phyloP scores from a whole-genome alignment of 35 echinoderm and acorn worm genomes.

The Stichopus chloronotus region DNA sequence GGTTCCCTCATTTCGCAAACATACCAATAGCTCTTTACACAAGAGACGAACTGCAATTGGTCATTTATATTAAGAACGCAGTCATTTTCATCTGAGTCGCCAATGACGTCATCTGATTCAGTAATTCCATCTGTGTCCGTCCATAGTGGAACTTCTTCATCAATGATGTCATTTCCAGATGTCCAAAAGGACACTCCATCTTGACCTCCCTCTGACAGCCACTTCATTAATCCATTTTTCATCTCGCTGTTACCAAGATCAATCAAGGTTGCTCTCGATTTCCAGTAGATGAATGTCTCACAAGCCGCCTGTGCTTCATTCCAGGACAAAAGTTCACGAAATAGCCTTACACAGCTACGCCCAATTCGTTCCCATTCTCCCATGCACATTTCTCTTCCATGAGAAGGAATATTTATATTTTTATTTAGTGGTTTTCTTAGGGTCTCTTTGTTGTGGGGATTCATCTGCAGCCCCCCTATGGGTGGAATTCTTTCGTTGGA shows the following conservation, averaged over 20 bases:
- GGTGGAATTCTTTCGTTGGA: too few species aligned
- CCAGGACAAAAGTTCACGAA: neutral
- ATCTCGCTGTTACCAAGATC: neutral
- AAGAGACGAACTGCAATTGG: neutral
- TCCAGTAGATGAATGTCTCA: neutral
- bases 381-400: neutral
- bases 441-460: too few species aligned
- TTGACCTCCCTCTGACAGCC: neutral
- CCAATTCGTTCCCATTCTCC: neutral
- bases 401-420: too few species aligned
- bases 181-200: neutral
- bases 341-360: neutral
- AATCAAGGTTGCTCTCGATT: neutral
- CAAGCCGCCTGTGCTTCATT: neutral
- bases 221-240: neutral
- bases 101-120: neutral
- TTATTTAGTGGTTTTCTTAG: too few species aligned
- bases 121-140: neutral
- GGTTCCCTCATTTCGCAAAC: slow-evolving; percentile 17
- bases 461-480: too few species aligned
- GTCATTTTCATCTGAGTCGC: neutral
- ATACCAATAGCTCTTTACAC: neutral
- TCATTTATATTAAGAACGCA: neutral
- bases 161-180: neutral
- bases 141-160: neutral